Base-by-base conservation (phyloP, 2,888 invertebrate genomes). In the Osedax frankpressi region DNA sequence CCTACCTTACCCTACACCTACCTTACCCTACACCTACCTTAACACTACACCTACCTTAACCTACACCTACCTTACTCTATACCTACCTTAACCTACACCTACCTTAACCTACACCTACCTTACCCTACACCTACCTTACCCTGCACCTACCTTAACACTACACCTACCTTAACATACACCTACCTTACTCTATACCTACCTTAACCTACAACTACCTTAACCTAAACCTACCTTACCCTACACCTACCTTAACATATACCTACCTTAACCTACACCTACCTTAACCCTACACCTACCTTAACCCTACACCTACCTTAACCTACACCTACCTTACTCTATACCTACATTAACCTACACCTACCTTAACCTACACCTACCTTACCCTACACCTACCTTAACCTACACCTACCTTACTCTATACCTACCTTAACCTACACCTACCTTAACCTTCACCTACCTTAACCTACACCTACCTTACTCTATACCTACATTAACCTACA, bases 1-100 rank as follows among this genome's bases (percentile, higher is more conserved):
- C 72, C 74, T 78, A n/a, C 78, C 83, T 84, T 83, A 76, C 84
- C 84, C 2, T 83, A 84, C 73, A n/a, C n/a, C n/a, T n/a, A n/a
- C n/a, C n/a, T n/a, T n/a, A n/a, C n/a, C n/a, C n/a, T n/a, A n/a
- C n/a, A n/a, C n/a, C n/a, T n/a, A n/a, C n/a, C n/a, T n/a, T n/a
- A 11, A 44, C 44, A 11, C 19, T 44, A 44, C 19, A 44, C 6
- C 19, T 44, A 44, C 44, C 44, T 6, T 19, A 6, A 65, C 26
- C n/a, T 25, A 6, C n/a, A n/a, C n/a, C n/a, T 44, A 44, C 44
- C 44, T 44, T n/a, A n/a, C n/a, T n/a, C n/a, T n/a, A n/a, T n/a
- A n/a, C n/a, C 29, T 28, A 1, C 2, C n/a, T 19, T 29, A 65
- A 30, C 72, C 74, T 78, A n/a, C 78, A 84, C 84, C 83, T 77